Base-by-base conservation (phyloP, 1,140 invertebrate species). In the Apis laboriosa region DNA sequence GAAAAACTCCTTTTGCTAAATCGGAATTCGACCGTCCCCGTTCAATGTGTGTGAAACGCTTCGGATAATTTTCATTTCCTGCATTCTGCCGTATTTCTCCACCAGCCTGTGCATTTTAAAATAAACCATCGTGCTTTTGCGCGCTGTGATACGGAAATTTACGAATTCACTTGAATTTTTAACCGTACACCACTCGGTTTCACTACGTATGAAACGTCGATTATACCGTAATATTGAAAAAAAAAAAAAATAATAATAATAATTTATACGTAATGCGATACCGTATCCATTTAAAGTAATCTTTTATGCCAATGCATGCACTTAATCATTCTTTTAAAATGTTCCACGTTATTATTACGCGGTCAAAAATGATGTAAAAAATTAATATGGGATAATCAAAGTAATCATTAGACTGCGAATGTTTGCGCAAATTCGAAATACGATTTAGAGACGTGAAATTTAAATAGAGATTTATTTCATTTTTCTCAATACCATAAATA, bases 61-160 rank as follows among this genome's bases (percentile, higher is more conserved):
- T 11, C 28, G 55, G 56, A 21, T 28, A n/a, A n/a, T 28, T 74
- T 60, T 60, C 55, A 60, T 60, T 74, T 74, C 56, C 72, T 60
- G 34, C 21, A 60, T 74, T 74, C 55, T 58, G 55, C 13, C 56
- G 72, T 60, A 60, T n/a, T 60, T 60, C 72, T 74, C 12, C 71
- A 58, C 9, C 72, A 34, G 72, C 21, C 56, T 43, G 72, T 43
- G 21, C 34, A 60, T 60, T 58, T 74, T 49, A 49, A 74, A 74
- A 49, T 17, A 56, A 60, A 74, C 34, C 19, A 5, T 8, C 51
- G 19, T 13, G 53, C 70, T 56, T 43, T 43, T 17, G 24, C 55
- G 12, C 5, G 24, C 53, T 9, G 70, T 24, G 49, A 28, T 15
- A 43, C 55, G 56, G 34, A 49, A 74, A 74, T 58, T 56, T 73